Evolutionary conservation across 2,888 invertebrate genomes (phyloP), one percentile per base, ranked within the genome.

Genomic region (Eudemis profundana): DNA sequence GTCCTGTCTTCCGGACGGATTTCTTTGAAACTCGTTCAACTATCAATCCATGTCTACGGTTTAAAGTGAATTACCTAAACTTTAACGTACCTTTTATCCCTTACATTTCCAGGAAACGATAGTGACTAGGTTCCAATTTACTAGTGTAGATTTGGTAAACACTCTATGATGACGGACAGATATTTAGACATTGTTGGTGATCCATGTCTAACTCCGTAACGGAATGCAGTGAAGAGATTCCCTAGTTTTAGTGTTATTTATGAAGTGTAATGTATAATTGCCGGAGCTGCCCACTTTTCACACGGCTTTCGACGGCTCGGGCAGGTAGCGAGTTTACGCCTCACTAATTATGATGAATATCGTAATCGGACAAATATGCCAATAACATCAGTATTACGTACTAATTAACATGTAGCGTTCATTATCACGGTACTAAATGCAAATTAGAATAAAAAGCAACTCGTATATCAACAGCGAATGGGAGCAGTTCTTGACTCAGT

Each of bases 401-500:
- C 40, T 64, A 64, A 64, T 64, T 64, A 64, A 51, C 57, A 44
- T 63, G 40, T 54, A 42, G 14, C 29, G 23, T 50, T 65, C 59
- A 65, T 65, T 59, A 60, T 53, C 46, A 21, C 46, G 60, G 23
- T 56, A 54, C 21, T 17, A 64, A 47, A 74, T 76, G 75, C 72
- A 75, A 78, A 77, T 74, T 68, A 75, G 71, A 64, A 65, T 67
- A 70, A 70, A 73, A 57, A 62, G 50, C 33, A 49, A 56, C 46
- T 47, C 47, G 51, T 67, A 66, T 57, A 68, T 68, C 65, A 68
- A 47, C 42, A 23, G 51, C 59, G 66, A 72, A 76, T 72, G 73
- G 70, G 70, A 79, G 72, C 69, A 74, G 73, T 60, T 79, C 74
- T 81, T 74, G 79, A 74, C 76, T 77, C 75, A 70, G 74, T 83